Evolutionary conservation across 2,797 vertebrate genomes (phyloP).

Genomic region (Eulemur coronatus): DNA sequence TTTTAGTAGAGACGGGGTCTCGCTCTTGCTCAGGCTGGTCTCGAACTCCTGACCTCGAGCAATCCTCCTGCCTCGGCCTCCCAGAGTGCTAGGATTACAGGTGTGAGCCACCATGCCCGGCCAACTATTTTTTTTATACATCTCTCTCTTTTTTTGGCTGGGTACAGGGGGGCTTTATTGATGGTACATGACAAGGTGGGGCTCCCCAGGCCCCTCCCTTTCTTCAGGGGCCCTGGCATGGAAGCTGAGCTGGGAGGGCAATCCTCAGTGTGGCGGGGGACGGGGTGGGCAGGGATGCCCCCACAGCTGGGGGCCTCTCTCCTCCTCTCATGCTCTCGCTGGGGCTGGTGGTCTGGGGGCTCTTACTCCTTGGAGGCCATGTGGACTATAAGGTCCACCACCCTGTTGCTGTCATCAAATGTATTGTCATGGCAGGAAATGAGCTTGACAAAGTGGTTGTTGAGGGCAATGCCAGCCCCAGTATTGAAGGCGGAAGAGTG

Average conservation of each 20-base stretch:
- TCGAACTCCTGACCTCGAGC: too few species aligned
- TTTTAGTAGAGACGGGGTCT: too few species aligned
- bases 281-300: neutral
- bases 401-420: neutral
- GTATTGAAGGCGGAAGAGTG: neutral
- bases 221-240: neutral
- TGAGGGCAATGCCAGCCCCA: neutral
- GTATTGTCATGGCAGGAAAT: neutral
- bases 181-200: neutral
- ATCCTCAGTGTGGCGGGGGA: neutral
- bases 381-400: neutral
- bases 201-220: neutral
- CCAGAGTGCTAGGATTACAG: too few species aligned
- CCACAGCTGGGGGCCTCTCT: neutral
- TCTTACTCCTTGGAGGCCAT: neutral
- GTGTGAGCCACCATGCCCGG: too few species aligned
- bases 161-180: neutral
- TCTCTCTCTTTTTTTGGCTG: neutral
- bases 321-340: neutral
- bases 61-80: too few species aligned
- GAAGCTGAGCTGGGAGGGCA: neutral
- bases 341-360: neutral
- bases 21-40: too few species aligned
- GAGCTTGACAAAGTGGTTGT: neutral
- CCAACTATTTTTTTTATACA: neutral